Evolutionary conservation across 2,113 vertebrate species (phyloP).

Genomic region (Ceuthmochares aereus): DNA sequence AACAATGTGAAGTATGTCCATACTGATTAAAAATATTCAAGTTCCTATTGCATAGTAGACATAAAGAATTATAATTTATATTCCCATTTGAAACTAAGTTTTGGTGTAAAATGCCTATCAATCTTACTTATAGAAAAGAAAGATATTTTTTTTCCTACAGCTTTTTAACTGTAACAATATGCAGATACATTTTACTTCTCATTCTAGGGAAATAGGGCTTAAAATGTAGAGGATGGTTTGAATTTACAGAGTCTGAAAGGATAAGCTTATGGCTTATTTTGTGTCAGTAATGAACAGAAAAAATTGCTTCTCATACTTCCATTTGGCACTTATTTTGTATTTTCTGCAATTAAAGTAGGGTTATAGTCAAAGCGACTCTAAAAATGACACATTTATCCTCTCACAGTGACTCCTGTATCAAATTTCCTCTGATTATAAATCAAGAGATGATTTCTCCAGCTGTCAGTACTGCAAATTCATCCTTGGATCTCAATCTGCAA

Average conservation of each 20-base stretch:
- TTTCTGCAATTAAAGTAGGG: slow-evolving; percentile 68
- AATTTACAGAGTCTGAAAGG: slow-evolving; percentile 70
- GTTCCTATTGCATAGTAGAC: neutral
- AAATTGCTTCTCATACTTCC: slow-evolving; percentile 59
- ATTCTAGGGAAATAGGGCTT: slow-evolving; percentile 67
- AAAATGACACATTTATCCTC: slow-evolving; percentile 65
- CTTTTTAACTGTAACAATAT: slow-evolving; percentile 65
- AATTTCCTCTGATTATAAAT: slow-evolving; percentile 63
- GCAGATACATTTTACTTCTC: slow-evolving; percentile 66
- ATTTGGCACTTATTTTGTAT: slow-evolving; percentile 71
- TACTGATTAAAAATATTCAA: slow-evolving; percentile 55
- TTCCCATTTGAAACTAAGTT: slow-evolving; percentile 71
- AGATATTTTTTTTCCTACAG: slow-evolving; percentile 53
- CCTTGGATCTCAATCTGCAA: slow-evolving; percentile 58
- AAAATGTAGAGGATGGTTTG: slow-evolving; percentile 58
- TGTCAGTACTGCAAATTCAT: slow-evolving; percentile 58
- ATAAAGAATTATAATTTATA: slow-evolving; percentile 38
- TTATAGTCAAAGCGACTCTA: slow-evolving; percentile 41
- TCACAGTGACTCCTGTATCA: slow-evolving; percentile 36
- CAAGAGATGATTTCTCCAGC: slow-evolving; percentile 62
- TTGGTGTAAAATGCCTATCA: slow-evolving; percentile 60
- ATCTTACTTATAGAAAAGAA: slow-evolving; percentile 70
- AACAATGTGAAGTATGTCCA: neutral
- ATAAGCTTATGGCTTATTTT: slow-evolving; percentile 64
- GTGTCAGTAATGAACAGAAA: slow-evolving; percentile 59